These are phyloP conservation scores for Cantharis lateralis DNA, from an alignment of 2,888 invertebrate genomes.

Conservation along the genomic window DNA sequence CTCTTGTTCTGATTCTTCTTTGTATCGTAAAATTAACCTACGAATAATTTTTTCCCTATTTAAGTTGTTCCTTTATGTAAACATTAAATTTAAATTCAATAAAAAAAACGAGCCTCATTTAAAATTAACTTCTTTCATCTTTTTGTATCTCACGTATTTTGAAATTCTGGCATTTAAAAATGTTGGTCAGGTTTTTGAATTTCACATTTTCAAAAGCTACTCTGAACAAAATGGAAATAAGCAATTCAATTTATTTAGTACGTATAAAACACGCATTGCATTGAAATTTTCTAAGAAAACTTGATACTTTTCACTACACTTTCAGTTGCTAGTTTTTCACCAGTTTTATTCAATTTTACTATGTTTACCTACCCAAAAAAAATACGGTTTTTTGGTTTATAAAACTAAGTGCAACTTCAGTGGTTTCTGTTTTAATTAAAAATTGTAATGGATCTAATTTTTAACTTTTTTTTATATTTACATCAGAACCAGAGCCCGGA, in stretches of 20 bases:
- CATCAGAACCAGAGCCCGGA: too few species aligned
- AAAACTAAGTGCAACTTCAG: background rate
- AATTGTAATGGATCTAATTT: background rate
- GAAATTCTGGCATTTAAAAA: background rate
- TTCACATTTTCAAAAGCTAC: constrained; percentile 6
- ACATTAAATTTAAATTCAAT: background rate
- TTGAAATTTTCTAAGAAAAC: constrained; percentile 15
- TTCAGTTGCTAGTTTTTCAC: background rate
- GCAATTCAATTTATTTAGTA: constrained; percentile 13
- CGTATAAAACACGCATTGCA: constrained; percentile 6
- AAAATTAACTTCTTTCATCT: background rate
- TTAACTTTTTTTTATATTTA: background rate
- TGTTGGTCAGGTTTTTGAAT: constrained; percentile 13
- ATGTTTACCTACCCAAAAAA: background rate
- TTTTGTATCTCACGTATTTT: background rate
- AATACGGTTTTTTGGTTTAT: background rate
- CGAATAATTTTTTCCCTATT: background rate
- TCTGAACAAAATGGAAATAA: background rate
- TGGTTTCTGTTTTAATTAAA: background rate
- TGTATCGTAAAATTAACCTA: background rate
- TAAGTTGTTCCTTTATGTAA: background rate
- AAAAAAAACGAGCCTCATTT: background rate
- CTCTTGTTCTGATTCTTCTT: background rate
- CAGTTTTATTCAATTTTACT: background rate
- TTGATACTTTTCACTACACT: background rate